These are phyloP conservation scores for Diorhabda elongata DNA, from an alignment of 1,140 invertebrate genomes.

Conservation along the genomic window DNA sequence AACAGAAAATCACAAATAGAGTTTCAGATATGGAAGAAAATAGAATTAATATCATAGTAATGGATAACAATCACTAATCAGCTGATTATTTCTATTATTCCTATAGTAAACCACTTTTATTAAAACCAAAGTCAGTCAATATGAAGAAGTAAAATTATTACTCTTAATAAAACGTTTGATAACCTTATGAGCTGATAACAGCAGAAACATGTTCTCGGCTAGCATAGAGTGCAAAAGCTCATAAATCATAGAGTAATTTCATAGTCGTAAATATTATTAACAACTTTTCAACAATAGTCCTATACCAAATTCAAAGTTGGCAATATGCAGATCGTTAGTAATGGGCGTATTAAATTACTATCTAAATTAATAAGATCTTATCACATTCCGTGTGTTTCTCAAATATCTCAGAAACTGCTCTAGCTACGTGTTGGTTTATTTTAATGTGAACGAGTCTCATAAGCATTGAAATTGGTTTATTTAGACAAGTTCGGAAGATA, in stretches of 20 bases:
- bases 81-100: no score
- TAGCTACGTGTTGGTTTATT: conserved; percentile 6
- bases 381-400: conserved; percentile 10
- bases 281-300: conserved; percentile 21
- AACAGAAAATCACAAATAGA: no score
- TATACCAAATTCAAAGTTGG: conserved; percentile 24
- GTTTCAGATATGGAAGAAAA: no score
- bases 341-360: conserved; percentile 27
- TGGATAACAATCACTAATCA: no score
- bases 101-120: no score
- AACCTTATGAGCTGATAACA: no score
- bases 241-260: not conserved
- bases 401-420: conserved; percentile 6
- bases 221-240: not conserved
- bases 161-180: no score
- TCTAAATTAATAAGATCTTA: conserved; percentile 29
- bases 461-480: conserved; percentile 10
- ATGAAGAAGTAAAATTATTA: no score
- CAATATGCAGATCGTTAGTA: conserved; percentile 31
- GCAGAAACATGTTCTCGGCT: no score
- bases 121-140: no score
- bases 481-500: not conserved
- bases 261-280: conserved; percentile 16
- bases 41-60: no score
- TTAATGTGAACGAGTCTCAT: conserved; percentile 13